Conservation (phyloP, 1,140 invertebrate species). For the Atta colombica region DNA sequence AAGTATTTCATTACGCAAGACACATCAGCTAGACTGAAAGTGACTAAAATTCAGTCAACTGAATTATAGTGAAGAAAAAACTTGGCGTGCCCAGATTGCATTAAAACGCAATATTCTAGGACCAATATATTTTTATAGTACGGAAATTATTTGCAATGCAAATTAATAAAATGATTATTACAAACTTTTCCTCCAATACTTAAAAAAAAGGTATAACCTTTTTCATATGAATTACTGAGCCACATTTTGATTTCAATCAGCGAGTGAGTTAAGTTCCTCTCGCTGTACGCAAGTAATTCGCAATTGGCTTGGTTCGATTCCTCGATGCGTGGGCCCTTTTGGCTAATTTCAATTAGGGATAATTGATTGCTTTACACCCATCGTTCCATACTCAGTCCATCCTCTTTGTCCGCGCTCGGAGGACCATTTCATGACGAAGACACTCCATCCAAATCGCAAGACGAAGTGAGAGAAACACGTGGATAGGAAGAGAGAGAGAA, state of each 20-base stretch:
- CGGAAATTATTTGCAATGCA: too few relatives aligned
- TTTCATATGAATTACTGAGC: not conserved
- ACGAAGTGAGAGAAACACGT: not conserved
- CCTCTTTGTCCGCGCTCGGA: constrained; percentile 46
- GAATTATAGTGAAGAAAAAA: too few relatives aligned
- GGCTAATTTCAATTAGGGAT: constrained; percentile 66
- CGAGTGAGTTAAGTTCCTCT: constrained; percentile 12
- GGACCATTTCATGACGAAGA: constrained; percentile 43
- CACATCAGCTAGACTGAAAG: too few relatives aligned
- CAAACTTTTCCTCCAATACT: too few relatives aligned
- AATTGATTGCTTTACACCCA: constrained; percentile 68
- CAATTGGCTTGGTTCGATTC: constrained; percentile 55
- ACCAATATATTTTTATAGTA: too few relatives aligned
- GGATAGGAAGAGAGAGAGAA: not conserved
- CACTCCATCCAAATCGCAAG: constrained; percentile 17
- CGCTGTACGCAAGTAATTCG: constrained; percentile 39
- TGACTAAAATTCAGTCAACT: too few relatives aligned
- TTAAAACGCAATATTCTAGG: too few relatives aligned
- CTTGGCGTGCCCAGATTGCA: too few relatives aligned
- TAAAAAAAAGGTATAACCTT: not conserved
- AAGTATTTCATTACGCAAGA: too few relatives aligned
- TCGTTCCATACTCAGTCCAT: constrained; percentile 37
- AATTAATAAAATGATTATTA: too few relatives aligned
- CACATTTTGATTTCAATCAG: constrained; percentile 25
- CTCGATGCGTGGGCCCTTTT: constrained; percentile 36